Base-by-base conservation (phyloP, 2,888 invertebrate species). In the Elaeidobius kamerunicus region DNA sequence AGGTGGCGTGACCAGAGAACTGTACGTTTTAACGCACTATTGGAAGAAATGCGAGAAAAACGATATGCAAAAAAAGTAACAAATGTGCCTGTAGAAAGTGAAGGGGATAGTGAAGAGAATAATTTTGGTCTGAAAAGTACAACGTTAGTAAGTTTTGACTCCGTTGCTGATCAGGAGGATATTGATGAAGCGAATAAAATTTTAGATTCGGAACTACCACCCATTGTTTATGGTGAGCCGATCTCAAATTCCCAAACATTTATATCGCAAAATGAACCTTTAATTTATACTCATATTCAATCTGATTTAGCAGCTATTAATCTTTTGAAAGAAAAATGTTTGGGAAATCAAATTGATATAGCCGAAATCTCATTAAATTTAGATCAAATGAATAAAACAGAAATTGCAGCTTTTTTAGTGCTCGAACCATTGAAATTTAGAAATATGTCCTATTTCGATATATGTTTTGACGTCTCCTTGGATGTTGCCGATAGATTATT, bases 401-500 rank as follows among this genome's bases (percentile, higher is more conserved):
- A 67, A 1, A 57, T 67, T 11, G 62, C 66, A 23, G 59, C 67
- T 9, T 64, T 67, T 51, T 59, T 63, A n/a, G 45, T 64, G 1
- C 57, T 69, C 1, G 65, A 69, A 41, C 61, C 68, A 3, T 62
- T 77, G 14, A 74, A 76, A 63, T 73, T 73, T 59, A 71, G 79
- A 59, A 74, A 71, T 51, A 61, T 69, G 49, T 80, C 81, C 0
- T 67, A 77, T 57, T 77, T 84, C 51, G 84, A 84, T 66, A 74
- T 78, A 65, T 78, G 79, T 3, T 77, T 76, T 62, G 70, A 77
- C 20, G 65, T 83, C 1, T 72, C 74, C 44, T 57, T 70, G 11
- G 77, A 80, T 57, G 70, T 76, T 12, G 83, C 84, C 3, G 80
- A 84, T 61, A 70, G 72, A 45, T 69, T 85, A 35, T 62, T 85